Evolutionary conservation across 2,797 vertebrate species (phyloP), one percentile per base, ranked within the genome.

Genomic region (Echiichthys vipera): DNA sequence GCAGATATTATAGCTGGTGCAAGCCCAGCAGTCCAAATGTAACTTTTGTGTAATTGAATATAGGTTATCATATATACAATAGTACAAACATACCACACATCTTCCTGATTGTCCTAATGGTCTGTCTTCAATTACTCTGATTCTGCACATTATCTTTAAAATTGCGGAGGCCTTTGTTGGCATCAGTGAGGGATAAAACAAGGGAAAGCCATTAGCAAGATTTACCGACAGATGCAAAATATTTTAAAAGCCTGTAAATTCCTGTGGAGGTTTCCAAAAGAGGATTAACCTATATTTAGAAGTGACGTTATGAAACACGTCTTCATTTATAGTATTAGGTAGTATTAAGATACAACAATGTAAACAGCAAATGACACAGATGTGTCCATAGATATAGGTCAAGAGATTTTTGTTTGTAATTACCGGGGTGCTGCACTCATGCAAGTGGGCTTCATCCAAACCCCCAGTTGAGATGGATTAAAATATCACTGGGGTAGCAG

Each of bases 251-350:
- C 83, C 62, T 78, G 18, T 88, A 88, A 89, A 92, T 89, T 92
- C 90, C 81, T 84, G 47, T 85, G 50, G 72, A 87, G 72, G 75
- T 81, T 39, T 40, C 66, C 47, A 54, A 83, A 85, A 86, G 87
- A 89, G 84, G 91, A 93, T 93, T 93, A 91, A 88, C 86, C 86
- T 90, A 88, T 87, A 84, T 94, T 86, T 74, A 57, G 45, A 57
- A 30, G 46, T 82, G 27, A 74, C 57, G 78, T 61, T 42, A 49
- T 56, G 27, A 64, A 89, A 63, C 30, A 64, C 54, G 56, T 81
- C 65, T 67, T 86, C 27, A 63, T 84, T 75, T 67, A 74, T 69
- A 66, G 61, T 34, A 76, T 78, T 78, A 76, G 32, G 73, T 75
- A 53, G 58, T 43, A 59, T 74, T 80, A 77, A 49, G 75, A 25